phyloP scores from a whole-genome alignment of 2,888 invertebrate genomes.

The Rhorus exstirpatorius region DNA sequence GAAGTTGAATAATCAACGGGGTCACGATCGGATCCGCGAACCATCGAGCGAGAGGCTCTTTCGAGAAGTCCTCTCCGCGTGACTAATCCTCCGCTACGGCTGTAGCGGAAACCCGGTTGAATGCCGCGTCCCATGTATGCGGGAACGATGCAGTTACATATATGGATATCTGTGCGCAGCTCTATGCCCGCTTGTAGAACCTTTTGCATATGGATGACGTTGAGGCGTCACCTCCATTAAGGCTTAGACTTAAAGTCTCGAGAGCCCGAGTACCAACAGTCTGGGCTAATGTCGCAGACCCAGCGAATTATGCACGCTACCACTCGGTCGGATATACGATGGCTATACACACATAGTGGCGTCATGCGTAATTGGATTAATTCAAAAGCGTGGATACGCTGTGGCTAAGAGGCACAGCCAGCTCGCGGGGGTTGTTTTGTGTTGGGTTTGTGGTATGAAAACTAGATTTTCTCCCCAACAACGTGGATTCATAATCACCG shows the following conservation, averaged over 20 bases:
- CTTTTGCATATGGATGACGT: conserved; percentile 81
- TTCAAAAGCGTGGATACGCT: conserved; percentile 75
- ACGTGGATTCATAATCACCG: conserved; percentile 26
- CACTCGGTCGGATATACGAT: conserved; percentile 32
- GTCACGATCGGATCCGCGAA: conserved; percentile 52
- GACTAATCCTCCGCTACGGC: conserved; percentile 77
- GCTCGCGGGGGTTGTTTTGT: neutral
- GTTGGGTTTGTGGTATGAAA: conserved; percentile 31
- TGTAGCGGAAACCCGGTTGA: conserved; percentile 14
- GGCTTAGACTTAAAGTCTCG: conserved; percentile 78
- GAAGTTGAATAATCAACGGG: conserved; percentile 42
- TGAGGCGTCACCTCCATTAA: conserved; percentile 79
- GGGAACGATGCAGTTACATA: neutral
- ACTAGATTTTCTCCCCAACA: conserved; percentile 35
- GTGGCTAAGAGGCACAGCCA: conserved; percentile 1
- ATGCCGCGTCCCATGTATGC: conserved; percentile 2
- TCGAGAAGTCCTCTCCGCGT: conserved; percentile 69
- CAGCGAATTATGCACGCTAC: conserved; percentile 70
- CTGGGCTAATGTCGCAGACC: conserved; percentile 75
- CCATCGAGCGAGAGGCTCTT: conserved; percentile 55
- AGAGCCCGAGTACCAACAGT: conserved; percentile 64
- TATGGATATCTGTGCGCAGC: neutral
- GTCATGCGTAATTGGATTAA: conserved; percentile 83
- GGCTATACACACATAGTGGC: conserved; percentile 22
- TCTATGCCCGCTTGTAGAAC: conserved; percentile 48